Conservation (phyloP, 2,888 invertebrate genomes). For the Drosophila siamana region DNA sequence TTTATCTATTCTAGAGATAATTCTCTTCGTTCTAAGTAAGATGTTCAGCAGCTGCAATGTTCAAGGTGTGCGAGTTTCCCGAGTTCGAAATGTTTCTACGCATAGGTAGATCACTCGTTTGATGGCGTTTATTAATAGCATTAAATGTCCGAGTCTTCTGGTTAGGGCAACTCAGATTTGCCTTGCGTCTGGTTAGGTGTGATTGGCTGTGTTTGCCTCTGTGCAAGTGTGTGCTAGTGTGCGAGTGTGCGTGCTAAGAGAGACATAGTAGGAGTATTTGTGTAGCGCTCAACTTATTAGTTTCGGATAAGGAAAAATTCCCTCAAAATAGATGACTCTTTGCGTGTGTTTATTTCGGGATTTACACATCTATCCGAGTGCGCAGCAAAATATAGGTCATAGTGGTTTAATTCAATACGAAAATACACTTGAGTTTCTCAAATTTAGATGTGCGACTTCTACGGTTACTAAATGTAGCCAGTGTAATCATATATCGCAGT, state of each 20-base stretch:
- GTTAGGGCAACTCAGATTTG: conserved; percentile 64
- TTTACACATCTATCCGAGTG: conserved; percentile 2
- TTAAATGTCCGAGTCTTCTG: conserved; percentile 56
- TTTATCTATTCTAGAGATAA: not conserved
- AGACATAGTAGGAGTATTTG: conserved; percentile 31
- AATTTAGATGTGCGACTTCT: conserved; percentile 14
- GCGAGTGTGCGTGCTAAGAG: conserved; percentile 18
- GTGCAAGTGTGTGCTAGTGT: conserved; percentile 12
- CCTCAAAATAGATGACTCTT: conserved; percentile 54
- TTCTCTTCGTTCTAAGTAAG: conserved; percentile 12
- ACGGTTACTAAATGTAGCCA: conserved; percentile 1
- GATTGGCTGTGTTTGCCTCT: conserved; percentile 11
- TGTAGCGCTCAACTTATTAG: conserved; percentile 51
- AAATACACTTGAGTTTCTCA: conserved; percentile 29
- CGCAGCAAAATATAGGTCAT: conserved; percentile 49
- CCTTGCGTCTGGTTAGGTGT: conserved; percentile 44
- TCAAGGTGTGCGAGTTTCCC: conserved; percentile 61
- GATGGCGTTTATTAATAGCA: conserved; percentile 62
- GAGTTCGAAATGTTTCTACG: conserved; percentile 48
- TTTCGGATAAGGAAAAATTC: conserved; percentile 60
- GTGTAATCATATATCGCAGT: conserved; percentile 3
- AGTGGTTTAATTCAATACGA: conserved; percentile 39
- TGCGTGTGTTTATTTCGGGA: conserved; percentile 55
- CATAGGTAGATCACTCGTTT: conserved; percentile 54
- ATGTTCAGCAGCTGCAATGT: conserved; percentile 43